Evolutionary conservation across 2,797 vertebrate species (phyloP).

Genomic region (Rousettus madagascariensis): DNA sequence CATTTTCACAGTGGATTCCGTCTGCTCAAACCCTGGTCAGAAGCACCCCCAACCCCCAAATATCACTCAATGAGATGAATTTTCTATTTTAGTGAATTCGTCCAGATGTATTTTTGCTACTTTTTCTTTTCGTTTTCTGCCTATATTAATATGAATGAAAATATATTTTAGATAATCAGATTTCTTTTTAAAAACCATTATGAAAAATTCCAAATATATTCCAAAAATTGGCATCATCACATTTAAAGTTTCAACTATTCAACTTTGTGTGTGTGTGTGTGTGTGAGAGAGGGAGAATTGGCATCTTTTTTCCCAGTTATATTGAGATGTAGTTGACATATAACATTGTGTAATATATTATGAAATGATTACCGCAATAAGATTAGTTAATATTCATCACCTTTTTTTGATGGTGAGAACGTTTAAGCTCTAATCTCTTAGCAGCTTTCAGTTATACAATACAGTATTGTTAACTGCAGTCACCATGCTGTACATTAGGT

Average conservation of each 20-base stretch:
- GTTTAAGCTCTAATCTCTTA: neutral
- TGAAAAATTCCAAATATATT: conserved; percentile 3
- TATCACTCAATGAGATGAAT: neutral
- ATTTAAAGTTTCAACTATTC: neutral
- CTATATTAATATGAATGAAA: neutral
- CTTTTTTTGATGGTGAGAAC: neutral
- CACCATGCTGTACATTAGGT: neutral
- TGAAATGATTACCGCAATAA: neutral
- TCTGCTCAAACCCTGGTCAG: neutral
- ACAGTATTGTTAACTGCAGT: neutral
- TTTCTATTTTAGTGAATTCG: neutral
- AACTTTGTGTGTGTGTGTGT: neutral
- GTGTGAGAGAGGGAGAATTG: neutral
- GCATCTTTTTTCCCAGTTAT: neutral
- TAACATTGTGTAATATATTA: neutral
- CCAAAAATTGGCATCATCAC: neutral
- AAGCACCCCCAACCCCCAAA: neutral
- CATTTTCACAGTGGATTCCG: neutral
- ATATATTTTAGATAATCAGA: neutral
- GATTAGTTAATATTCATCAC: neutral
- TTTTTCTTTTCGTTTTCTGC: conserved; percentile 5
- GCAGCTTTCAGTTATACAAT: neutral
- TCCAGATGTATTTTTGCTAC: neutral
- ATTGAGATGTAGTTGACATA: neutral
- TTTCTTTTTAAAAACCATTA: neutral